These are phyloP conservation scores for Volucella inflata DNA, from an alignment of 2,888 invertebrate species.

Conservation along the genomic window DNA sequence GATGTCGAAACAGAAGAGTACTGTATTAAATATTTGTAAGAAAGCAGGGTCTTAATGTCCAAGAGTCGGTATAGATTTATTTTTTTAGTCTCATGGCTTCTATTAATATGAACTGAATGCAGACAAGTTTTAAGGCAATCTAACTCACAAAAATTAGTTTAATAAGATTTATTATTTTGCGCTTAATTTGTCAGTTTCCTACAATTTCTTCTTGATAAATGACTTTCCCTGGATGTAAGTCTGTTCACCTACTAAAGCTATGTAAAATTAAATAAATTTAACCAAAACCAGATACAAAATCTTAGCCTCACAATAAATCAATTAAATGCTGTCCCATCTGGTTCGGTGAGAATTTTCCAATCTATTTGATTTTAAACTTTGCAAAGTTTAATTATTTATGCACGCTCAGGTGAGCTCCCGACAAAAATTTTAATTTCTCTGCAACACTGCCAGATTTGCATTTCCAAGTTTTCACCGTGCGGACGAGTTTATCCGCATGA, in stretches of 20 bases:
- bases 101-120: no score
- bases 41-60: no score
- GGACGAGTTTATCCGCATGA: conserved; percentile 38
- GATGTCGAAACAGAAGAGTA: no score
- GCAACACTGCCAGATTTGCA: conserved; percentile 23
- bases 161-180: no score
- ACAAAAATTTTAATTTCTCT: conserved; percentile 51
- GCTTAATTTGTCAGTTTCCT: no score
- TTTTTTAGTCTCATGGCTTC: no score
- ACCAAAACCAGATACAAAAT: conserved; percentile 20
- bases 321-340: conserved; percentile 20
- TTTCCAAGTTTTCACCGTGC: background rate
- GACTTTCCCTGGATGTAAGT: background rate
- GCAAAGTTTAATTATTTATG: conserved; percentile 42
- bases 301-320: conserved; percentile 39
- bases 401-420: conserved; percentile 36
- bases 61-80: no score
- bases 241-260: background rate
- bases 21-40: no score
- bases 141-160: no score
- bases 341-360: conserved; percentile 5
- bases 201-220: no score
- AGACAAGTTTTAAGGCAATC: no score
- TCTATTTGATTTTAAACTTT: conserved; percentile 12
- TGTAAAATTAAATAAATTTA: background rate